These are phyloP conservation scores for Platyscapa corneri DNA, from an alignment of 1,140 invertebrate species.

Conservation along the genomic window DNA sequence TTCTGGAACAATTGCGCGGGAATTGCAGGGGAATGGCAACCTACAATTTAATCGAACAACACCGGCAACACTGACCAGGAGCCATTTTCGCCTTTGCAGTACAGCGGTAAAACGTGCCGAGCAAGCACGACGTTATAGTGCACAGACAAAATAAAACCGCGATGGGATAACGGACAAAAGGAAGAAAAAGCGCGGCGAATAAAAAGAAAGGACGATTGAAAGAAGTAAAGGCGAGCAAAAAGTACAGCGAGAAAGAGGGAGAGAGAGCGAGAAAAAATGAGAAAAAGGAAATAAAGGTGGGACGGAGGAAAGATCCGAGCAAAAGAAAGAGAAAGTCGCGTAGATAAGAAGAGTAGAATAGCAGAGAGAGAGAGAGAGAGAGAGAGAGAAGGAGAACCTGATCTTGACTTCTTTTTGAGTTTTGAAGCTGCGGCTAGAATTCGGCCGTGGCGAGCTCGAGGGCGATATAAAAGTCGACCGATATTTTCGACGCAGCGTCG, in stretches of 20 bases:
- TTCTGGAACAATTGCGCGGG: too few species aligned
- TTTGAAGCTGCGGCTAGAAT: conserved; percentile 1
- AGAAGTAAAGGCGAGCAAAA: conserved; percentile 40
- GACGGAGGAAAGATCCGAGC: conserved; percentile 46
- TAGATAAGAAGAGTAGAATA: conserved; percentile 50
- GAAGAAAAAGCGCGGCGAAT: conserved; percentile 36
- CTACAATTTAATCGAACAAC: conserved; percentile 36
- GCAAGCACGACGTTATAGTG: conserved; percentile 51
- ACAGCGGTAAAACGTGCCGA: conserved; percentile 27
- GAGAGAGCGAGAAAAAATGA: conserved; percentile 45
- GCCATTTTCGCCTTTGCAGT: conserved; percentile 62
- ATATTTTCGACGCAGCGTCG: conserved; percentile 53
- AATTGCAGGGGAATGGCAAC: not conserved
- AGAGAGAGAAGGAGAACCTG: conserved; percentile 2
- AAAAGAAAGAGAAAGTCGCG: conserved; percentile 44
- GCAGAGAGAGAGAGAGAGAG: not conserved
- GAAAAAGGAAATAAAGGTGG: conserved; percentile 43
- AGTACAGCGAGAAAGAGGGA: conserved; percentile 20
- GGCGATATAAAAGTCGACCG: conserved; percentile 48
- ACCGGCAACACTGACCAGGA: conserved; percentile 62
- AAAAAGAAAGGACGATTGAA: conserved; percentile 43
- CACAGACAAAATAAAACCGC: conserved; percentile 70
- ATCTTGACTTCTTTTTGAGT: conserved; percentile 17
- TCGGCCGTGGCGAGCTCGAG: not conserved
- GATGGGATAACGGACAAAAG: conserved; percentile 52